Conservation (phyloP, 1,140 invertebrate species). For the Lycorma delicatula region DNA sequence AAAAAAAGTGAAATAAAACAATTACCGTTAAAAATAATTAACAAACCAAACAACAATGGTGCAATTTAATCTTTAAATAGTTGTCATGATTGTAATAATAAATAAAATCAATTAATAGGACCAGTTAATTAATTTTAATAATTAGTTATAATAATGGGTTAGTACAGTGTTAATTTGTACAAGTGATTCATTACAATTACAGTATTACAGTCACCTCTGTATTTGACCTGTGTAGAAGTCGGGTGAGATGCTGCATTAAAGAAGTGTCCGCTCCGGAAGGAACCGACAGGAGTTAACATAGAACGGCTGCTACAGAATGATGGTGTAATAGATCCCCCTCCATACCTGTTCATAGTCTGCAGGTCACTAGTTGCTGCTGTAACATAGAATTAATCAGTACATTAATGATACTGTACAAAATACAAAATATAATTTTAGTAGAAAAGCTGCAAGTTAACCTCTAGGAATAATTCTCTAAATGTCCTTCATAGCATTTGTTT, state of each 20-base stretch:
- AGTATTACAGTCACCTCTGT: conserved; percentile 22
- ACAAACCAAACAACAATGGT: too few relatives aligned
- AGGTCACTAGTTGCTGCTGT: not conserved
- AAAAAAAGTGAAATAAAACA: too few relatives aligned
- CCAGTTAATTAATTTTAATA: too few relatives aligned
- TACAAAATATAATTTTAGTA: not conserved
- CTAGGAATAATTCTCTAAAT: too few relatives aligned
- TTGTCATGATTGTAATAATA: too few relatives aligned
- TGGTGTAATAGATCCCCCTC: conserved; percentile 19
- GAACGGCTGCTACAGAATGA: conserved; percentile 25
- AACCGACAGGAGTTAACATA: conserved; percentile 27
- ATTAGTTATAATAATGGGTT: too few relatives aligned
- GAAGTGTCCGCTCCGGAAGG: conserved; percentile 26
- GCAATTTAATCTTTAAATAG: too few relatives aligned
- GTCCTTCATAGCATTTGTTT: not conserved
- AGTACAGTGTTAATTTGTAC: too few relatives aligned
- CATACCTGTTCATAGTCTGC: conserved; percentile 11
- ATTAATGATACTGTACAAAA: not conserved
- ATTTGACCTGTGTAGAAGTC: conserved; percentile 24
- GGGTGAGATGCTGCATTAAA: conserved; percentile 24
- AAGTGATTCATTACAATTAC: not conserved
- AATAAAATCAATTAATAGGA: too few relatives aligned
- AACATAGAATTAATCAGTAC: not conserved
- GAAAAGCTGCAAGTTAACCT: not conserved
- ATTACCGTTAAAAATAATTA: too few relatives aligned